Base-by-base conservation (phyloP, 2,888 invertebrate species). In the Rotaria socialis region DNA sequence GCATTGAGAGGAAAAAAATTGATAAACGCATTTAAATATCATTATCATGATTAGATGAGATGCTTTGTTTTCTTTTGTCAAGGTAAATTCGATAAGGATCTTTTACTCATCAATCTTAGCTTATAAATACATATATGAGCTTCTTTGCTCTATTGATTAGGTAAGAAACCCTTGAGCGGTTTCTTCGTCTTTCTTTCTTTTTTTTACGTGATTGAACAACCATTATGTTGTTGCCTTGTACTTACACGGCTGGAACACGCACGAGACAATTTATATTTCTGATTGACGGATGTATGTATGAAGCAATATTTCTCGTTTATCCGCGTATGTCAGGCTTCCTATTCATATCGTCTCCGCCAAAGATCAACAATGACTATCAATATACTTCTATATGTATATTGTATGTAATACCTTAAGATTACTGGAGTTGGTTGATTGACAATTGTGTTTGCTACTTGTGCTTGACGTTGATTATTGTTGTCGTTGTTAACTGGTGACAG, bases 171-270 rank as follows among this genome's bases (percentile, higher is more conserved):
- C 35, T 67, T 35, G 35, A 67, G 67, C 67, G 24, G 27, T 67
- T 67, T 67, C 52, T 52, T 67, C 35, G 35, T 35, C 35, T 35
- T 35, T 35, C 35, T 35, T 35, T 35, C 35, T 35, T 35, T 35
- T 35, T 35, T 58, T 67, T 27, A 35, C 67, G 67, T 67, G 67
- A 27, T 67, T 67, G 67, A 67, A 35, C 67, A 27, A 11, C 14
- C 67, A 35, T 67, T 67, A 35, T 67, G 67, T 67, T 67, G 67
- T 67, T 67, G 35, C 67, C 67, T 67, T 67, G 35, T 67, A 67
- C 27, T 67, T 67, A 10, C 35, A 67, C 4, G 67, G 35, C 27
- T 35, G 35, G 35, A 35, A 67, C 67, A 67, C n/a, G 67, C 67
- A 67, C 27, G 67, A 67, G 35, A 67, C 67, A 67, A 67, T 67